Conservation (phyloP, 1,140 invertebrate genomes). For the Camponotus floridanus region DNA sequence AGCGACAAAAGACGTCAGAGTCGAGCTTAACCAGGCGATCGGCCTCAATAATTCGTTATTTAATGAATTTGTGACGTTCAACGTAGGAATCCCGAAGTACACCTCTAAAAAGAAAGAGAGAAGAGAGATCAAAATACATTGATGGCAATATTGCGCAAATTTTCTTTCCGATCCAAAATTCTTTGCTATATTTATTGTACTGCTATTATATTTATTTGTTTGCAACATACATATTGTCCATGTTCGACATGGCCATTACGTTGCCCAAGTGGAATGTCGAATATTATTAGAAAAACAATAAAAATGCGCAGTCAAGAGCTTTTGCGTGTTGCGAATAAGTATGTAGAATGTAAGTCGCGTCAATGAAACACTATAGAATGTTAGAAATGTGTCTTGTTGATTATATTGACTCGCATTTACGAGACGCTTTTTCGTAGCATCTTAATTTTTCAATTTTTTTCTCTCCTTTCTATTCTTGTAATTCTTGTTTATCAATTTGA, state of each 20-base stretch:
- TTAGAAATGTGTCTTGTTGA: not conserved
- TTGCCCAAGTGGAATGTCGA: constrained; percentile 37
- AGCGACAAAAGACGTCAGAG: constrained; percentile 62
- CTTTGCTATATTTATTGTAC: constrained; percentile 32
- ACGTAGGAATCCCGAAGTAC: constrained; percentile 41
- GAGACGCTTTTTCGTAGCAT: not conserved
- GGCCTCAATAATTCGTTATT: constrained; percentile 63
- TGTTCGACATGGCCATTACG: not conserved
- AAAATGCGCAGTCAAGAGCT: too few relatives aligned
- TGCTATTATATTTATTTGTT: not conserved
- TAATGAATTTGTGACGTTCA: constrained; percentile 61
- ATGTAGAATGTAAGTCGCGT: not conserved
- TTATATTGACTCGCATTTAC: not conserved
- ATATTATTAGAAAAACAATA: constrained; percentile 15
- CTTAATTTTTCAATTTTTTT: not conserved
- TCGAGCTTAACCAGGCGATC: constrained; percentile 10
- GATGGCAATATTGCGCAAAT: not conserved
- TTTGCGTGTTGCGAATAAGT: not conserved
- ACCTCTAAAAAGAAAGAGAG: constrained; percentile 16
- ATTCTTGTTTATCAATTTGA: not conserved
- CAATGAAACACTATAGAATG: not conserved
- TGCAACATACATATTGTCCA: constrained; percentile 3
- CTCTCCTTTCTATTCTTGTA: not conserved
- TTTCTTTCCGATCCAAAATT: constrained; percentile 31
- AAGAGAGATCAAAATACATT: constrained; percentile 39